Base-by-base conservation (phyloP, 2,797 vertebrate genomes). In the Stomatorhinus walkeri region DNA sequence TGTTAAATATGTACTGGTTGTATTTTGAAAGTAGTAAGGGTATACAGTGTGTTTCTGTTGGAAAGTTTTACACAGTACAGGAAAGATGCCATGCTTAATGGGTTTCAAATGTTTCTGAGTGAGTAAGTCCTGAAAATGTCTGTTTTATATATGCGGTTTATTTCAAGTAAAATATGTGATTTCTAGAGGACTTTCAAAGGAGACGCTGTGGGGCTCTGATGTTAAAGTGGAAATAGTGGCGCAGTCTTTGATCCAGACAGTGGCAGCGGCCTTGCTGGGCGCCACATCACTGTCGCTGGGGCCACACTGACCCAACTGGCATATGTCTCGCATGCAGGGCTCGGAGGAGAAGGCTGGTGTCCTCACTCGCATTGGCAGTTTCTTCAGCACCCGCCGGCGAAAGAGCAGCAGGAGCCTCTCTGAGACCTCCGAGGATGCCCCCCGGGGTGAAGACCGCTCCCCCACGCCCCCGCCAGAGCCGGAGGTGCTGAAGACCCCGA, bases 271-370 rank as follows among this genome's bases (percentile, higher is more conserved):
- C 64, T 12, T 12, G 2, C 22, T 3, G 24, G 24, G 24, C 10
- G 36, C 43, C 85, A 49, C 87, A 85, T 90, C 46, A 88, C 0
- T 91, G 72, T 90, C 5, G 19, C 46, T 0, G 36, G 36, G 16
- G 5, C 12, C 16, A 46, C 48, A 16, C 43, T 49, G 36, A 88
- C 32, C 24, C 10, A 9, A 84, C 8, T 86, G 49, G 87, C 7
- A 90, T 0, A 68, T 85, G 90, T 32, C 59, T 79, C 36, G 10
- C n/a, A 46, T 43, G 48, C 86, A 22, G 90, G 96, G 89, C 91
- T 93, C 93, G 0, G 94, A 94, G 8, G 94, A 95, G 36, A 96
- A 93, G 88, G 91, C n/a, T 52, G 92, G 94, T 1, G 0, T 96
- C 90, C 2, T 96, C 0, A 90, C 90, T 40, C 95, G 96, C 4